Evolutionary conservation across 2,113 vertebrate species (phyloP).

Genomic region (Chamaetylas fuelleborni): DNA sequence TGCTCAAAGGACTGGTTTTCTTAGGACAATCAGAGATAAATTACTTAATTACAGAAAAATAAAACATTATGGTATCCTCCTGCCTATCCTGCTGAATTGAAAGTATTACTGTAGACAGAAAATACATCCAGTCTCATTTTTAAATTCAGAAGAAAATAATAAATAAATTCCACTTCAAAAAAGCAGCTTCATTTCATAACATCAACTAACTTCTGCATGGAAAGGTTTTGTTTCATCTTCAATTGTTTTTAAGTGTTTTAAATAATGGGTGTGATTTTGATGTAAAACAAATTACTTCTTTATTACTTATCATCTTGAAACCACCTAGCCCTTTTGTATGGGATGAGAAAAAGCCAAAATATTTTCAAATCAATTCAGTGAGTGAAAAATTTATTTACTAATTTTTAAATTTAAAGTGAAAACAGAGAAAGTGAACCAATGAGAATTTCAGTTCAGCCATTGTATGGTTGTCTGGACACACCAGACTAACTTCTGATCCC

Average conservation of each 20-base stretch:
- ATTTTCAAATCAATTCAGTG: background rate
- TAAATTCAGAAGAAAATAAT: background rate
- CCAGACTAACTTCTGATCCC: background rate
- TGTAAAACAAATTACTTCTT: background rate
- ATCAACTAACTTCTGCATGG: background rate
- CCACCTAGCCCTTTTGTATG: fast-evolving
- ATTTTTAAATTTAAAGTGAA: background rate
- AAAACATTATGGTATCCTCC: background rate
- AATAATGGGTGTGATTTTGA: background rate
- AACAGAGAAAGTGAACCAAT: background rate
- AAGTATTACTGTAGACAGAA: background rate
- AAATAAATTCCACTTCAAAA: background rate
- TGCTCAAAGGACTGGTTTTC: background rate
- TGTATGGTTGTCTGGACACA: background rate
- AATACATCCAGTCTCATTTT: background rate
- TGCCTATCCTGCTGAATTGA: background rate
- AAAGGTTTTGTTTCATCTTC: background rate
- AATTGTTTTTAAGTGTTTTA: background rate
- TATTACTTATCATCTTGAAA: background rate
- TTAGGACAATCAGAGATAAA: background rate
- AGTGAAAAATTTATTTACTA: background rate
- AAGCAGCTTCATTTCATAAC: background rate
- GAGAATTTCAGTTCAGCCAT: background rate
- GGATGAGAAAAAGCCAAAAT: background rate
- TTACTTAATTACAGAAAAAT: background rate